Evolutionary conservation across 2,113 vertebrate genomes (phyloP), one percentile per base, ranked within the genome.

Genomic region (Mus pahari): DNA sequence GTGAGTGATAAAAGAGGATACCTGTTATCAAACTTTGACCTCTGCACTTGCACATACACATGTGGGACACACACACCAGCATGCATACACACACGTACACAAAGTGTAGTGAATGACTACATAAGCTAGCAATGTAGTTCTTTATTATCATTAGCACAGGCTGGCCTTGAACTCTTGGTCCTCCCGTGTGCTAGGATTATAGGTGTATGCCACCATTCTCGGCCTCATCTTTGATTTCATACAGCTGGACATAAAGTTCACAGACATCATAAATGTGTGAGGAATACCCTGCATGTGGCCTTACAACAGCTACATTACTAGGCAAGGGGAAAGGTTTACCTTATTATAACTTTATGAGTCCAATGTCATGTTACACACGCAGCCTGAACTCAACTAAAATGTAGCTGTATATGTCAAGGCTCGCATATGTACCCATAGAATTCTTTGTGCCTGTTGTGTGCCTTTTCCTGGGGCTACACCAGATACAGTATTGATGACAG

Each of bases 321-420:
- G 77, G 42, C 55, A 42, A 26, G 22, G 53, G 88, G 28, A 68
- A 75, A 58, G 2, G 20, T 26, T 90, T 33, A 39, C 3, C 6
- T 8, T 24, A 14, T 58, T 77, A 31, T 20, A 60, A 84, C 70
- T 42, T 60, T 68, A 22, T n/a, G 24, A 24, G 31, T 10, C 31
- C 14, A 48, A 8, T 7, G 3, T 58, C 3, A 0, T 68, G 24
- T 66, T 5, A 26, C 7, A 3, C 39, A 19, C 4, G 4, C 33
- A 48, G n/a, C 9, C 71, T 0, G 2, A 75, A 36, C 77, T 48
- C 36, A 31, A 19, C 68, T 26, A 48, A 90, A 14, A 28, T 75
- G 8, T 24, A 58, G 12, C 60, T 48, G 20, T 55, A 12, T 91
- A 92, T 91, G 53, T 22, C 33, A 68, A 78, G 26, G 48, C 50